These are phyloP conservation scores for Cynodonichthys magdalenae DNA, from an alignment of 2,797 vertebrate species.

Conservation along the genomic window DNA sequence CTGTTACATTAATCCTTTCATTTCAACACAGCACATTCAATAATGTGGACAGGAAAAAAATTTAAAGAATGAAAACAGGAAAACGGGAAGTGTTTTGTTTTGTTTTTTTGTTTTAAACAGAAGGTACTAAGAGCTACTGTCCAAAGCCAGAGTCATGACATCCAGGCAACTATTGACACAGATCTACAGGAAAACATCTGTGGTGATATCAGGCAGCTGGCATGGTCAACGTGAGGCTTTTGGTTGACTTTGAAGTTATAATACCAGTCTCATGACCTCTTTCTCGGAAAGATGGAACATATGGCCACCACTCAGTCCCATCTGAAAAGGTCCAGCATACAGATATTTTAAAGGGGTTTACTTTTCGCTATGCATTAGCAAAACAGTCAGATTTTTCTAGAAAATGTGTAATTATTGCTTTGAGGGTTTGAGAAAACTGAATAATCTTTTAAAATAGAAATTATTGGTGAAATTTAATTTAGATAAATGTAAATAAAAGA, in stretches of 20 bases:
- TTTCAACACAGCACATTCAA: too few species aligned
- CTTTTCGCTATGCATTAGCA: slow-evolving; percentile 3
- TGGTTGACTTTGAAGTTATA: slow-evolving; percentile 78
- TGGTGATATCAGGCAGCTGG: slow-evolving; percentile 69
- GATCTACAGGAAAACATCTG: slow-evolving; percentile 72
- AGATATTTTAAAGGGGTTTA: slow-evolving; percentile 10
- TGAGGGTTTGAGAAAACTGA: slow-evolving; percentile 1
- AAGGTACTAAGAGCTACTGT: slow-evolving; percentile 56
- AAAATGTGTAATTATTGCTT: neutral
- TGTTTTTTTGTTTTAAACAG: neutral
- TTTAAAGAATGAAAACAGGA: too few species aligned
- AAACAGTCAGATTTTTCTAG: neutral
- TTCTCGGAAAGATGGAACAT: slow-evolving; percentile 62
- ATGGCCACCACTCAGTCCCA: slow-evolving; percentile 60
- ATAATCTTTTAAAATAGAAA: neutral
- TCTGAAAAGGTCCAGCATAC: slow-evolving; percentile 45
- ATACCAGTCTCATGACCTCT: slow-evolving; percentile 78
- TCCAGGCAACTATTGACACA: slow-evolving; percentile 63
- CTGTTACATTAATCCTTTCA: too few species aligned
- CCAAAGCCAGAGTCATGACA: slow-evolving; percentile 50
- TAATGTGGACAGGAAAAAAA: too few species aligned
- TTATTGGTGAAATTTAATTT: slow-evolving; percentile 23
- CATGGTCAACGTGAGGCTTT: slow-evolving; percentile 67
- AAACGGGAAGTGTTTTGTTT: too few species aligned
- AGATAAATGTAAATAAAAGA: slow-evolving; percentile 29